Evolutionary conservation across 1,140 invertebrate genomes (phyloP), one percentile per base, ranked within the genome.

Genomic region (Oncopeltus fasciatus): DNA sequence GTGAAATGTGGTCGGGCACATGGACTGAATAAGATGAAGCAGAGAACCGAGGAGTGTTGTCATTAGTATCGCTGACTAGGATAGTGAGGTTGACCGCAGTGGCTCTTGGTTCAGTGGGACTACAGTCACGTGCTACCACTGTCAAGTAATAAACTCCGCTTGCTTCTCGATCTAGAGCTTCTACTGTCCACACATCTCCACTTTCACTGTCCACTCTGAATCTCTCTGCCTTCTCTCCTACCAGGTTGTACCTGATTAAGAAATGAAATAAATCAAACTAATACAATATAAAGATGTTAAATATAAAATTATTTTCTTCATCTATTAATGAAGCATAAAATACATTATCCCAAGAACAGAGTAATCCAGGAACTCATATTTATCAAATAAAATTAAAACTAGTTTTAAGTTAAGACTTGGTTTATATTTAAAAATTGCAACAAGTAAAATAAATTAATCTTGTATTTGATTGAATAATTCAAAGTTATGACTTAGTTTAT

Each of bases 61-160:
- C 92, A 72, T 95, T 95, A 66, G 87, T 81, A 73, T 95, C 92
- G 43, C 76, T 74, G 1, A 94, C 81, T 16, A 72, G 74, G 33
- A 95, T 86, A 0, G 85, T 91, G 5, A 95, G 74, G 73, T 90
- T 90, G 0, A 89, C 85, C 1, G 86, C 84, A 5, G 84, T 80
- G 1, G 87, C 86, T 65, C 82, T 73, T 0, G 86, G 86, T 65
- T 89, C 86, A 1, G 87, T 91, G 5, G 86, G 80, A 43, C 88
- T 90, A 53, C 85, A 90, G 72, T 95, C 92, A 70, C 86, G 86
- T 0, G 90, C 92, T 70, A 91, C 83, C 4, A 95, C 73, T 1
- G 86, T 90, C 62, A 95, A 74, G 69, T 85, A 82, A 70, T 93
- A 94, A 0, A 82, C 74, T 31, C 81, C 73, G 33, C 78, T 82